Conservation (phyloP, 2,888 invertebrate genomes). For the Ochropacha duplaris region DNA sequence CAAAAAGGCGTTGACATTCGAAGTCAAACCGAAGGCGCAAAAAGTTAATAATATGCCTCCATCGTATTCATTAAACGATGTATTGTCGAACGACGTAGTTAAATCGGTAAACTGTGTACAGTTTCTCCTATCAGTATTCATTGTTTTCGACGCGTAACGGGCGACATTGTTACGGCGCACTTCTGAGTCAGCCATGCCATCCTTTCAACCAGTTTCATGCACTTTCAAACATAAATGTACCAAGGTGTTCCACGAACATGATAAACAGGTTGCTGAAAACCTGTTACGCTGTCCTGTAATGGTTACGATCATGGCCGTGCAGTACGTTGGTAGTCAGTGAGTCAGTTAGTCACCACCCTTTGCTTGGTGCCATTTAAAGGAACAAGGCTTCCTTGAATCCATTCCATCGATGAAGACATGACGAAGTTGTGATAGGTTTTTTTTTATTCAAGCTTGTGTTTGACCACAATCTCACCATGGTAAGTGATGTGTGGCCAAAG, state of each 20-base stretch:
- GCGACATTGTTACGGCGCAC: not conserved
- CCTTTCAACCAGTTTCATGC: not conserved
- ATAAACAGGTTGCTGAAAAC: slow-evolving; percentile 4
- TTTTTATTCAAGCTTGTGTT: too few species aligned
- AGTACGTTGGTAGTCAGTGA: not conserved
- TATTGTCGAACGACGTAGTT: not conserved
- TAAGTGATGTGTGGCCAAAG: too few species aligned
- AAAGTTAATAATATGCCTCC: not conserved
- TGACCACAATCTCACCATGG: too few species aligned
- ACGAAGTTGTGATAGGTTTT: too few species aligned
- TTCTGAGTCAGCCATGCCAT: not conserved
- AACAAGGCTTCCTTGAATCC: not conserved
- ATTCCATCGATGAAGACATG: too few species aligned
- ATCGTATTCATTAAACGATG: not conserved
- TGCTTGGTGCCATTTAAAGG: not conserved
- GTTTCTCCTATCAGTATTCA: not conserved
- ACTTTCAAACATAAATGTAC: slow-evolving; percentile 6
- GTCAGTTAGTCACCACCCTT: not conserved
- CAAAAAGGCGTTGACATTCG: not conserved
- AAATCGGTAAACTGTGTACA: not conserved
- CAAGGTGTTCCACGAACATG: slow-evolving; percentile 11
- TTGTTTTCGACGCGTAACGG: not conserved
- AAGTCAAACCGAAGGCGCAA: not conserved
- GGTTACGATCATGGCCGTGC: slow-evolving; percentile 3
- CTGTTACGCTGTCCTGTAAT: slow-evolving; percentile 1